These are phyloP conservation scores for Brachionus sp. DNA, from an alignment of 1,140 invertebrate species.

Conservation along the genomic window DNA sequence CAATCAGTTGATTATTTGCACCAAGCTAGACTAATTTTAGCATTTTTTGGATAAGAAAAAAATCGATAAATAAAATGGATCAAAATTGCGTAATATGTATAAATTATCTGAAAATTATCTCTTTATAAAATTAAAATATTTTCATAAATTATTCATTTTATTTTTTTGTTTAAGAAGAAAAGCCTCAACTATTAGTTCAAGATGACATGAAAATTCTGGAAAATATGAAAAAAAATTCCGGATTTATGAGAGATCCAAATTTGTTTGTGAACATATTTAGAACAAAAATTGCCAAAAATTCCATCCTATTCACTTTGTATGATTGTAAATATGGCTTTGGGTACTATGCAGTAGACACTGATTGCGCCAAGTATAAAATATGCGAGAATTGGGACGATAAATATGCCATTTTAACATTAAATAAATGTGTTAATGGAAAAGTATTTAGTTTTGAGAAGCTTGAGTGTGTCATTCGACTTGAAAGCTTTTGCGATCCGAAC, in stretches of 20 bases:
- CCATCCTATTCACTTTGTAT: background rate
- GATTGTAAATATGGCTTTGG: slow-evolving; percentile 23
- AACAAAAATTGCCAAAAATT: background rate
- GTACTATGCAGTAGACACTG: background rate
- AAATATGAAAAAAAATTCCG: slow-evolving; percentile 25
- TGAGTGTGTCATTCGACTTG: background rate
- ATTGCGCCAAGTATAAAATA: slow-evolving; percentile 5
- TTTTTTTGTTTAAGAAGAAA: background rate
- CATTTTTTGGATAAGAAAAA: background rate
- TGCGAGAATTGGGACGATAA: slow-evolving; percentile 31
- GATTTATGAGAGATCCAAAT: background rate
- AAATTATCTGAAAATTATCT: background rate
- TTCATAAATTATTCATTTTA: background rate
- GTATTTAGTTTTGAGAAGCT: slow-evolving; percentile 11
- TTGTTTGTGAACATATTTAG: slow-evolving; percentile 15
- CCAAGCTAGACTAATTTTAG: background rate
- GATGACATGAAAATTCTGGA: background rate
- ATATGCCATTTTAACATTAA: slow-evolving; percentile 9
- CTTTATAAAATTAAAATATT: background rate
- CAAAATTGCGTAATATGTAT: background rate
- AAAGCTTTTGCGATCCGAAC: background rate
- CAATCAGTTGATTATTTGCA: background rate
- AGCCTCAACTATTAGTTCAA: background rate
- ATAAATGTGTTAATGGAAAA: slow-evolving; percentile 34
- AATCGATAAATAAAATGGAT: slow-evolving; percentile 4